Percentiles rank a stretch among this genome's conserved stretches.
These are phyloP conservation scores for Clunio marinus DNA, from an alignment of 2,888 invertebrate species.

Conservation along the genomic window DNA sequence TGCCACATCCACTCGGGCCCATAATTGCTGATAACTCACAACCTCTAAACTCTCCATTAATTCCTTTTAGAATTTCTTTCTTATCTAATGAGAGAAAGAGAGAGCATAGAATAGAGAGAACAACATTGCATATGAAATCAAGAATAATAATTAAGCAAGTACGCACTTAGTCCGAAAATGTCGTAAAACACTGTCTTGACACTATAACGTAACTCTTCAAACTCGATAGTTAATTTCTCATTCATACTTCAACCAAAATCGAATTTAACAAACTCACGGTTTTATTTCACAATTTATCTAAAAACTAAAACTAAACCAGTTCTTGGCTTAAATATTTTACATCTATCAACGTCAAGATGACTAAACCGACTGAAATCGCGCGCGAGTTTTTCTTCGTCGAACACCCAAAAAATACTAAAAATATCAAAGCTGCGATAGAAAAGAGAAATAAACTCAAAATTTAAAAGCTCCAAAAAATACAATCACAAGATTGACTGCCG, in stretches of 20 bases:
- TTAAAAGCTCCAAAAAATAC: too few species aligned
- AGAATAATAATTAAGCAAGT: too few species aligned
- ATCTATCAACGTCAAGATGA: background rate
- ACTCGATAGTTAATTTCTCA: background rate
- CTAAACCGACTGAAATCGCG: background rate
- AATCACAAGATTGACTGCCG: too few species aligned
- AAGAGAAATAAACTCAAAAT: too few species aligned
- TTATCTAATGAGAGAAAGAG: too few species aligned
- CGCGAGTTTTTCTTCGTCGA: background rate
- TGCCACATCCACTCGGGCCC: constrained; percentile 34
- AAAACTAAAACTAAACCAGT: background rate
- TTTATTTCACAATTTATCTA: too few species aligned
- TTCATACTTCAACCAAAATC: background rate
- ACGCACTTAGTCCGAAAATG: background rate
- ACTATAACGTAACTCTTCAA: background rate
- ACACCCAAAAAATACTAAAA: too few species aligned
- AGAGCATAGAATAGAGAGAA: too few species aligned
- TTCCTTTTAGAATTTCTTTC: constrained; percentile 18
- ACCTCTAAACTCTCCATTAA: constrained; percentile 15
- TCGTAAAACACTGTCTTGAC: background rate
- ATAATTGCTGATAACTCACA: constrained; percentile 21
- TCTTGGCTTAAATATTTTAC: too few species aligned
- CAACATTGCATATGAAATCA: too few species aligned
- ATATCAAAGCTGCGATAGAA: too few species aligned
- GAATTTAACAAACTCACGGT: too few species aligned